A percentile compares a stretch with the other conserved stretches of the same genome.
phyloP scores from a whole-genome alignment of 2,113 vertebrate genomes.

The Misgurnus mizolepis region DNA sequence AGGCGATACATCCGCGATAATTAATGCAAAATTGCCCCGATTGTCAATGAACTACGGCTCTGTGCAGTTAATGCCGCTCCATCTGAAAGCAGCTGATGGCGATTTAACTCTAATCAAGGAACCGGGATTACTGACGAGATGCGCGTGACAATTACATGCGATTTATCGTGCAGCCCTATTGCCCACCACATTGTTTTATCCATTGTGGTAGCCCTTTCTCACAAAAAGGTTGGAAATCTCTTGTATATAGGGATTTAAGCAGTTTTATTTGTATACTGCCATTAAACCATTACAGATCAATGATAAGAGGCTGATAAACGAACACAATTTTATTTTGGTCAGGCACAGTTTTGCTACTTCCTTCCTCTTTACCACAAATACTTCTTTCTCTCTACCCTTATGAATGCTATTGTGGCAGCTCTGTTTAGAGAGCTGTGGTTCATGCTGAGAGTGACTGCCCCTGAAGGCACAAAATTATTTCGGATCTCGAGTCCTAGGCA shows the following conservation, averaged over 20 bases:
- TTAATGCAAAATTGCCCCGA: no score
- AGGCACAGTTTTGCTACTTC: conserved; percentile 6
- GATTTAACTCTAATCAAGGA: no score
- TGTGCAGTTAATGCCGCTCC: no score
- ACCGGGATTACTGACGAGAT: no score
- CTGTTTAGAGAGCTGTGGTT: not conserved
- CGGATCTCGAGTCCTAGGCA: conserved; percentile 1
- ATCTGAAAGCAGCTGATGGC: no score
- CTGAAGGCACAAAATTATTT: conserved; percentile 31
- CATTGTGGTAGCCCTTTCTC: no score
- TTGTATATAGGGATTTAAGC: not conserved
- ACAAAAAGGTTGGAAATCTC: no score
- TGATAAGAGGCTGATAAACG: not conserved
- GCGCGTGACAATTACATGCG: no score
- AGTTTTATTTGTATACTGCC: not conserved
- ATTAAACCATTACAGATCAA: not conserved
- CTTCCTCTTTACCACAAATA: conserved; percentile 26
- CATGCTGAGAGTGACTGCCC: not conserved
- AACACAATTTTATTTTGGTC: conserved; percentile 6
- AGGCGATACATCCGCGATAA: no score
- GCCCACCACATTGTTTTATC: no score
- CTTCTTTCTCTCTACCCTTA: conserved; percentile 7
- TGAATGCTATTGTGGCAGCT: not conserved
- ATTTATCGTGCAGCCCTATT: no score
- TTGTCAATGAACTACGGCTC: no score